Evolutionary conservation across 2,113 vertebrate species (phyloP), one percentile per base, ranked within the genome.

Genomic region (Lontra canadensis): DNA sequence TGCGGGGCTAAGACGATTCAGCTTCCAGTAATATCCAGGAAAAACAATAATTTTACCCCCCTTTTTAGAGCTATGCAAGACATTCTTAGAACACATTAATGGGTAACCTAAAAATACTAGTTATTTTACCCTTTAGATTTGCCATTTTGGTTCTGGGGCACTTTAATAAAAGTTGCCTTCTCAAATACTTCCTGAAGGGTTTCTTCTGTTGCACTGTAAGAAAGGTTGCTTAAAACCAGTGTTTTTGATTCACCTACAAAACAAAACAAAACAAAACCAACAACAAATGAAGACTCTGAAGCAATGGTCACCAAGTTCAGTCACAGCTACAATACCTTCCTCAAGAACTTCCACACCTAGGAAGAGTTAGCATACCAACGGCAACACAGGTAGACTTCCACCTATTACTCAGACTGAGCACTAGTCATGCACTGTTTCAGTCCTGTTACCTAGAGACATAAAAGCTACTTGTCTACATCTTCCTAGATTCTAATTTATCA

Each of bases 141-240:
- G 95, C 99, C 99, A 55, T 98, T 98, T 88, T 99, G 99, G 98
- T 98, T 99, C 97, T 99, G 99, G 92, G 99, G 99, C 96, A 99
- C 98, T 98, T 99, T 99, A 97, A 99, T 99, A 1, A 99, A 98
- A 17, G 99, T 98, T 0, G 99, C 99, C 91, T 99, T 99, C 90
- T 99, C 99, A 96, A 99, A 99, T 11, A 99, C 94, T 88, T 99
- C 99, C 88, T 99, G 99, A 0, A 99, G 98, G 25, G 97, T 98
- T 3, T 99, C 99, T 97, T 99, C 99, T 92, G 99, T 99, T 1
- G 99, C 99, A 88, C 97, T 99, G 1, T 99, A 99, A 0, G 99
- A 97, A 0, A 99, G 99, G 91, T 99, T 99, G 98, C 99, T 99
- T 90, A 99, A 99, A 65, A 99, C 98, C 29, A 99, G 98, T 0